Percentiles rank a stretch among this genome's conserved stretches.
Evolutionary conservation across 64 coral and sea anemone genomes (phyloP).

Genomic region (Dendronephthya gigantea): DNA sequence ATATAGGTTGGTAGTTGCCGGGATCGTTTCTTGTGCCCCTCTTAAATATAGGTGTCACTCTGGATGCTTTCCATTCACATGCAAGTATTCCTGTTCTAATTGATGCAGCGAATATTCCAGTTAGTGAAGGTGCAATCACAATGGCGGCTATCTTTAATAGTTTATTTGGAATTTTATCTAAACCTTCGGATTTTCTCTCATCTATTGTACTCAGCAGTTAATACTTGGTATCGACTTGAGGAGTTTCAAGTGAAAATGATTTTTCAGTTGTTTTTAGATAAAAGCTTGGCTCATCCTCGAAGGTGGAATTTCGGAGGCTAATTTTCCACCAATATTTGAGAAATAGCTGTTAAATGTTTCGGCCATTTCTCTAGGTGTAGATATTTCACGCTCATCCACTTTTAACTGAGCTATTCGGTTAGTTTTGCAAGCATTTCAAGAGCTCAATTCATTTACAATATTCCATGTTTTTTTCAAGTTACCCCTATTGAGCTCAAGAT

Average conservation of each 20-base stretch:
- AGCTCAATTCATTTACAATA: constrained; percentile 26
- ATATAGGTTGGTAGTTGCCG: too few species aligned
- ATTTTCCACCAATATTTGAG: constrained; percentile 11
- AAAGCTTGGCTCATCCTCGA: not conserved
- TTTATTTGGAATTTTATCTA: constrained; percentile 20
- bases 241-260: constrained; percentile 21
- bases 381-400: constrained; percentile 26
- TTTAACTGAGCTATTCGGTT: constrained; percentile 19
- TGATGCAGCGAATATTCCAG: constrained; percentile 21
- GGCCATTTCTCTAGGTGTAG: constrained; percentile 19
- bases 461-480: constrained; percentile 29
- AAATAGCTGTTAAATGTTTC: too few species aligned
- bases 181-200: not conserved
- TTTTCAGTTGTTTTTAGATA: constrained; percentile 35
- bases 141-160: not conserved
- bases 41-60: not conserved
- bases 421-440: not conserved
- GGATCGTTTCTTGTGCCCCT: not conserved
- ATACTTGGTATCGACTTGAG: not conserved
- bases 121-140: constrained; percentile 22
- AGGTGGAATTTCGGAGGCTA: constrained; percentile 21
- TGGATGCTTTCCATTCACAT: not conserved
- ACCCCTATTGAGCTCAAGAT: constrained; percentile 31
- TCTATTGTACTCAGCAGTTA: constrained; percentile 23
- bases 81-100: constrained; percentile 24